These are phyloP conservation scores for Phymorhynchus buccinoides DNA, from an alignment of 1,140 invertebrate species.

Conservation along the genomic window DNA sequence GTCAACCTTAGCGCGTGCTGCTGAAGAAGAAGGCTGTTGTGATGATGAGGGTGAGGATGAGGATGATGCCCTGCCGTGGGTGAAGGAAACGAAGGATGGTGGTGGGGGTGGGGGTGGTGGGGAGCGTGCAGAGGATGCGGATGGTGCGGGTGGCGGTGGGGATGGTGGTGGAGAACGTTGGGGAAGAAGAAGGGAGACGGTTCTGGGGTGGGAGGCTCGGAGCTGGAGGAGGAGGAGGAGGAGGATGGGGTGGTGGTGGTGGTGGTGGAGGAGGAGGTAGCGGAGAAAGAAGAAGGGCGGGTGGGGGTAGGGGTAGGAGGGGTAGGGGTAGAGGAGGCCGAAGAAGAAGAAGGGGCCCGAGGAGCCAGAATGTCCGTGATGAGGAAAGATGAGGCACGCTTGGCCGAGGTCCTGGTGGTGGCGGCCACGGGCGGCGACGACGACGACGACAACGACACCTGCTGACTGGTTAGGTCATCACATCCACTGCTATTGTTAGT, in stretches of 20 bases:
- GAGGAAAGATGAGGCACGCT: conserved; percentile 34
- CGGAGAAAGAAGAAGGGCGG: too few relatives aligned
- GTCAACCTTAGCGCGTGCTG: not conserved
- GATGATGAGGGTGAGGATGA: too few relatives aligned
- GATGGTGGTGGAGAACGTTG: not conserved
- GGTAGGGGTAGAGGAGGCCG: not conserved
- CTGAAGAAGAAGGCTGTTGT: not conserved
- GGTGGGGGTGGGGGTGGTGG: not conserved
- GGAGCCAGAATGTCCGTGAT: conserved; percentile 39
- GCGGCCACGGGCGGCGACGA: not conserved
- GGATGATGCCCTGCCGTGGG: not conserved
- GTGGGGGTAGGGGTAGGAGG: not conserved
- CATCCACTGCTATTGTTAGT: not conserved
- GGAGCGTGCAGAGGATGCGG: not conserved
- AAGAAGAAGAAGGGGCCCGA: not conserved
- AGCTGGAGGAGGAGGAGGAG: not conserved
- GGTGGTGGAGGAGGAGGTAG: not conserved
- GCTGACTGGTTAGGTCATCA: not conserved
- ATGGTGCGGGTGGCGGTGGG: not conserved
- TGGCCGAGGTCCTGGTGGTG: not conserved
- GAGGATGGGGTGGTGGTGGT: not conserved
- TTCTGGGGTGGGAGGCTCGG: conserved; percentile 15
- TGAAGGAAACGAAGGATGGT: not conserved
- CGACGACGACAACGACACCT: not conserved
- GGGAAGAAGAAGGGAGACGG: not conserved